A percentile compares a stretch with the other conserved stretches of the same genome.
These are phyloP conservation scores for Anolis apletophallus DNA, from an alignment of 2,797 vertebrate species.

Conservation along the genomic window DNA sequence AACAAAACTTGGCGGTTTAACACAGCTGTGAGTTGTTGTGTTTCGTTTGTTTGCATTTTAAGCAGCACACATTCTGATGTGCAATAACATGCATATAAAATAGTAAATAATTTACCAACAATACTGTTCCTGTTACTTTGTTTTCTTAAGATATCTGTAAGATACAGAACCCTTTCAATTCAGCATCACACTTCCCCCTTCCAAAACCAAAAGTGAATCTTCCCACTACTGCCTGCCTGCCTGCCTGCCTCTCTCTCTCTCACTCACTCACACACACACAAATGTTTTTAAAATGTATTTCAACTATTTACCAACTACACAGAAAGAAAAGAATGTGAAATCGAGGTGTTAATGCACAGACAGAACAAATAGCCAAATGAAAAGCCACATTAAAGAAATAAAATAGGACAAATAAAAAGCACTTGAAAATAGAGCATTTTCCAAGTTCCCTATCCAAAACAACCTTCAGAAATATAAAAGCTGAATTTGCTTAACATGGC, in stretches of 20 bases:
- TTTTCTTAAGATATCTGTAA: slow-evolving; percentile 56
- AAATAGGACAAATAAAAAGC: background rate
- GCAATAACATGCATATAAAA: background rate
- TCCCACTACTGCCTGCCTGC: no score
- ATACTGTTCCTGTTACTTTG: background rate
- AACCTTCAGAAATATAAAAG: slow-evolving; percentile 50
- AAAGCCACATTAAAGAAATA: slow-evolving; percentile 13
- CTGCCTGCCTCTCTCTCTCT: no score
- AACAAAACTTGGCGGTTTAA: no score
- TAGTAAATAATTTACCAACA: background rate
- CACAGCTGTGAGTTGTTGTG: no score
- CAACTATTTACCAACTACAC: slow-evolving; percentile 20
- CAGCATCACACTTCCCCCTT: slow-evolving; percentile 57
- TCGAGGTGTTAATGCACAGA: background rate
- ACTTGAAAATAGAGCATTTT: slow-evolving; percentile 34
- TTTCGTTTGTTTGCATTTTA: no score
- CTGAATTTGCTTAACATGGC: slow-evolving; percentile 82
- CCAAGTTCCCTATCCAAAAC: slow-evolving; percentile 1
- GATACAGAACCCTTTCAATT: slow-evolving; percentile 70
- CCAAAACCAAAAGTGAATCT: slow-evolving; percentile 62
- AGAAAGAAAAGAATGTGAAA: background rate
- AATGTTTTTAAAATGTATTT: background rate
- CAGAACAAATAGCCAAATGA: slow-evolving; percentile 20
- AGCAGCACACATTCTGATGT: background rate
- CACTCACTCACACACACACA: background rate